Evolutionary conservation across 2,888 invertebrate species (phyloP).

Genomic region (Pasiphila rectangulata): DNA sequence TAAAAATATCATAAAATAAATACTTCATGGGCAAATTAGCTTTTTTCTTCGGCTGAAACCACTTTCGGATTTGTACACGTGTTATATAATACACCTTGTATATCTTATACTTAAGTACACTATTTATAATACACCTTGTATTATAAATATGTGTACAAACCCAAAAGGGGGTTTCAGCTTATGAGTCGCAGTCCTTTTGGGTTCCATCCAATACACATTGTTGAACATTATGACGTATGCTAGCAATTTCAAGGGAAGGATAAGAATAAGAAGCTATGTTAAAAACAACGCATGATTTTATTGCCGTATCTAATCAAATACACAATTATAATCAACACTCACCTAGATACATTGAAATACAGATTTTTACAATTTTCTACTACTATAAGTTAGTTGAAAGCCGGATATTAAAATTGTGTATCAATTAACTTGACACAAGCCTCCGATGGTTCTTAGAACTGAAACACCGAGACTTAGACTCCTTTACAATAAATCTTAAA

Average conservation of each 20-base stretch:
- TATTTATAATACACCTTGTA: too few relatives aligned
- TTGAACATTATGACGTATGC: background rate
- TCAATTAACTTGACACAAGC: constrained; percentile 57
- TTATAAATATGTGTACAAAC: too few relatives aligned
- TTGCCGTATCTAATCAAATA: constrained; percentile 74
- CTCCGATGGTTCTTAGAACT: constrained; percentile 67
- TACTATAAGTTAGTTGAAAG: constrained; percentile 34
- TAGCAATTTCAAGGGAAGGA: background rate
- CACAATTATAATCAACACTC: constrained; percentile 73
- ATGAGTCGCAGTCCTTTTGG: background rate
- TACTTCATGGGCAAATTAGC: too few relatives aligned
- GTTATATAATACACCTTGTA: too few relatives aligned
- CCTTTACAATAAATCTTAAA: constrained; percentile 50
- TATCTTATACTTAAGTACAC: too few relatives aligned
- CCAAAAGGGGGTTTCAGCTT: background rate
- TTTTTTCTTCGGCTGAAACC: too few relatives aligned
- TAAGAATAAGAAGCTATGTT: constrained; percentile 38
- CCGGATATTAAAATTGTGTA: constrained; percentile 73
- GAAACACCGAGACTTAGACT: constrained; percentile 56
- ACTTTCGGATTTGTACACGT: too few relatives aligned
- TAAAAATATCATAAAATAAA: too few relatives aligned
- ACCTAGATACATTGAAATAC: constrained; percentile 45
- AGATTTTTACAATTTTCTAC: constrained; percentile 20
- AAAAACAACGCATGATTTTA: constrained; percentile 71
- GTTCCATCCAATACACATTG: background rate